Percentiles rank a stretch among this genome's conserved stretches.
Evolutionary conservation across 2,888 invertebrate genomes (phyloP).

Genomic region (Imbricaverruca yamaguchii): DNA sequence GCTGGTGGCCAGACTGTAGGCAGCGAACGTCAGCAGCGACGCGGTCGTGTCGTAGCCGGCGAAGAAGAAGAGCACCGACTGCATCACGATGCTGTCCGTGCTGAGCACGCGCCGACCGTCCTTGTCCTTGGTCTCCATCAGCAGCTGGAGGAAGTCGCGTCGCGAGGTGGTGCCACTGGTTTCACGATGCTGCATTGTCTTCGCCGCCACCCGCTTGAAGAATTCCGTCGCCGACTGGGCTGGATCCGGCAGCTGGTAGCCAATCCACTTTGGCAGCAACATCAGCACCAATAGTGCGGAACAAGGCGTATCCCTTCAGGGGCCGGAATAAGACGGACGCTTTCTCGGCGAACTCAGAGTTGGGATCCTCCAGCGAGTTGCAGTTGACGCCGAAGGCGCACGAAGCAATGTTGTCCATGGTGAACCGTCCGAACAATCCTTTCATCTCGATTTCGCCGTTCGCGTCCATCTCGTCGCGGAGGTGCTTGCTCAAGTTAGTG

Average conservation of each 20-base stretch:
- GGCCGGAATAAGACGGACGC: background rate
- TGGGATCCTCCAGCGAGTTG: slow-evolving; percentile 50
- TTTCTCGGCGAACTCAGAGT: slow-evolving; percentile 32
- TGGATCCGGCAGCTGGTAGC: background rate
- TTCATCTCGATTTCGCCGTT: slow-evolving; percentile 46
- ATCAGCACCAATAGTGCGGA: background rate
- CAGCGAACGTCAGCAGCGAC: background rate
- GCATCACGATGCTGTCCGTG: background rate
- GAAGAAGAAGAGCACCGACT: background rate
- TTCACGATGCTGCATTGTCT: background rate
- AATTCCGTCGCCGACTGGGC: background rate
- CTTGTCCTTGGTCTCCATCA: background rate
- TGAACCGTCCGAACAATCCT: slow-evolving; percentile 52
- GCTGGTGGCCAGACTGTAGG: background rate
- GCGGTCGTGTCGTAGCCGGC: background rate
- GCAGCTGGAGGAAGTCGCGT: background rate
- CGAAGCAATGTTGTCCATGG: slow-evolving; percentile 55
- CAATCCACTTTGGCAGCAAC: background rate
- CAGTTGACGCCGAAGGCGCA: slow-evolving; percentile 57
- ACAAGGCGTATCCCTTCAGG: background rate
- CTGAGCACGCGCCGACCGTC: background rate
- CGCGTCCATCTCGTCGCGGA: slow-evolving; percentile 38
- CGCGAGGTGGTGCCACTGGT: background rate
- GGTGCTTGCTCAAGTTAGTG: background rate
- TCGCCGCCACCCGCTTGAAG: background rate